phyloP scores from a whole-genome alignment of 1,140 invertebrate genomes.

The Diplogasteroides magnus region DNA sequence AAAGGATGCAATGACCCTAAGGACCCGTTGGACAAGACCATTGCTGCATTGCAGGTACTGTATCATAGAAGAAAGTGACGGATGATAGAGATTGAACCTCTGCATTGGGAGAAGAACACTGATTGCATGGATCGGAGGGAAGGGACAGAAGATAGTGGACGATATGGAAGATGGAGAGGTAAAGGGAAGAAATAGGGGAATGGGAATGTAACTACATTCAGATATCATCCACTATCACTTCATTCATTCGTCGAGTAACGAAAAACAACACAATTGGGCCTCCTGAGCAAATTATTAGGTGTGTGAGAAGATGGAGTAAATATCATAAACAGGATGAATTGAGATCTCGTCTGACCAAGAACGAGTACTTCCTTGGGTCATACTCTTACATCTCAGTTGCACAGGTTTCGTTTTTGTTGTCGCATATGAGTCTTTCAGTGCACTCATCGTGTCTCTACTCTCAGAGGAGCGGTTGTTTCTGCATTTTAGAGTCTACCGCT shows the following conservation, averaged over 20 bases:
- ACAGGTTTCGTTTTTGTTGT: too few relatives aligned
- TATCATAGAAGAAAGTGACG: not conserved
- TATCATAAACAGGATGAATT: conserved; percentile 3
- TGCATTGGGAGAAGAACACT: conserved; percentile 27
- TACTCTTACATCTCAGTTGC: conserved; percentile 28
- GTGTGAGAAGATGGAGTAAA: not conserved
- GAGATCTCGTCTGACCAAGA: conserved; percentile 27
- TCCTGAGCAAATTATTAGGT: not conserved
- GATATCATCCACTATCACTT: conserved; percentile 12
- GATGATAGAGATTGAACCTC: not conserved
- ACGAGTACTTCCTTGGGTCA: conserved; percentile 31
- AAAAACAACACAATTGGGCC: not conserved
- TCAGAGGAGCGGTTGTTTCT: too few relatives aligned
- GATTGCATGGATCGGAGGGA: conserved; percentile 30
- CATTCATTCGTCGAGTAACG: not conserved
- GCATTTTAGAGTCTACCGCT: too few relatives aligned
- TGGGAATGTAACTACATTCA: too few relatives aligned
- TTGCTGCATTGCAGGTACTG: too few relatives aligned
- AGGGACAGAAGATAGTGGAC: conserved; percentile 26
- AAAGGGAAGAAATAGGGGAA: too few relatives aligned
- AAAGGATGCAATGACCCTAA: conserved; percentile 19
- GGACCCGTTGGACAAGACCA: conserved; percentile 14
- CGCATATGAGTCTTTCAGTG: too few relatives aligned
- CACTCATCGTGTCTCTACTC: too few relatives aligned
- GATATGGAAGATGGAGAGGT: conserved; percentile 25